Percentiles rank a stretch among this genome's conserved stretches.
Evolutionary conservation across 1,140 invertebrate genomes (phyloP).

Genomic region (Eueides isabella): DNA sequence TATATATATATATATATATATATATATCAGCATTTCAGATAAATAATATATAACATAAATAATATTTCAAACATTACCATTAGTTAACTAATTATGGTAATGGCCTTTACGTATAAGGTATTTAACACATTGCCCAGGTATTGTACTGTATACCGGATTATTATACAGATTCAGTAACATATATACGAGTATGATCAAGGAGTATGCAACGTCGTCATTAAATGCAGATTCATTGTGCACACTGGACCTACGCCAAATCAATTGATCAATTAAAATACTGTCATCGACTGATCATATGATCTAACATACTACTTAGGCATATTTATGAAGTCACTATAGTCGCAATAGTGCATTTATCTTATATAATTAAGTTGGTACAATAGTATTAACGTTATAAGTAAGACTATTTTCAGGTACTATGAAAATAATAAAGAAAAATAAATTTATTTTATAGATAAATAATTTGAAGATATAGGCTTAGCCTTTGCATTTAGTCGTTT

Average conservation of each 20-base stretch:
- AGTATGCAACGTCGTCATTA: not conserved
- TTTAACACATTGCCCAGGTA: too few species aligned
- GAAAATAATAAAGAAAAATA: too few species aligned
- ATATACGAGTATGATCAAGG: not conserved
- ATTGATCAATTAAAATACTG: not conserved
- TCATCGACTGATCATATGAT: constrained; percentile 5
- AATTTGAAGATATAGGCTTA: not conserved
- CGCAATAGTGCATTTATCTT: constrained; percentile 5
- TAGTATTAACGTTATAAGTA: not conserved
- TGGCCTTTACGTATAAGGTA: too few species aligned
- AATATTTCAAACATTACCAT: too few species aligned
- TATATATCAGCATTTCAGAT: too few species aligned
- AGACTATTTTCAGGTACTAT: not conserved
- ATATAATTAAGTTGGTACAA: not conserved
- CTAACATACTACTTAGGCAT: not conserved
- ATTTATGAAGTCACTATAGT: not conserved
- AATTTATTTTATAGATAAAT: not conserved
- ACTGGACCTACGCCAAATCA: constrained; percentile 2
- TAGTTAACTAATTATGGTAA: too few species aligned
- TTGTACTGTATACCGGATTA: too few species aligned
- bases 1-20: too few species aligned
- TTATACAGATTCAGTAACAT: too few species aligned
- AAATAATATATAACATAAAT: too few species aligned
- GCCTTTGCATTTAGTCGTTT: not conserved
- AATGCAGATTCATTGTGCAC: not conserved